phyloP scores from a whole-genome alignment of 2,888 invertebrate genomes.

The Drepana falcataria region DNA sequence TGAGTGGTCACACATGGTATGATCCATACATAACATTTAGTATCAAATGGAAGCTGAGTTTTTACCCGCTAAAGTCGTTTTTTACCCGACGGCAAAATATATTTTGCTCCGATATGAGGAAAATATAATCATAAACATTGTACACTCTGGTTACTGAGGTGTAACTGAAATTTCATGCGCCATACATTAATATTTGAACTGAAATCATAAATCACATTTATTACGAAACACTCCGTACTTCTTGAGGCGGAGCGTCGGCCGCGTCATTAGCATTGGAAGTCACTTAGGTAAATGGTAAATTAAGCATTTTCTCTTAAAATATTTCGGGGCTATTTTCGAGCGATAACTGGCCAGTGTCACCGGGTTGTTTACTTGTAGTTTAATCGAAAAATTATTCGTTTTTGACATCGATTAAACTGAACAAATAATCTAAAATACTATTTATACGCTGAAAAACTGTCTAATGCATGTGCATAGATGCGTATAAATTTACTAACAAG shows the following conservation, averaged over 20 bases:
- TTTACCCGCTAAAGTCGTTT: background rate
- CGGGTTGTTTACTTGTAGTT: too few species aligned
- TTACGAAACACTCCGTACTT: conserved; percentile 5
- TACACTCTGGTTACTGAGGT: background rate
- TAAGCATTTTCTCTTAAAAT: conserved; percentile 32
- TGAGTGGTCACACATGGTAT: too few species aligned
- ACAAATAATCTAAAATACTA: too few species aligned
- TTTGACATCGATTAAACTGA: too few species aligned
- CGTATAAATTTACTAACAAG: too few species aligned
- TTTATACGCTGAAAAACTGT: too few species aligned
- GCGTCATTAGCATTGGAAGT: conserved; percentile 34
- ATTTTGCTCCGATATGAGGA: background rate
- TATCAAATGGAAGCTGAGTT: too few species aligned
- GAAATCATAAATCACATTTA: conserved; percentile 9
- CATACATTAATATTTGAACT: background rate
- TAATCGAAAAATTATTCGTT: too few species aligned
- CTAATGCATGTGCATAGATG: too few species aligned
- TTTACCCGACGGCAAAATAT: too few species aligned
- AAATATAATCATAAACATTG: background rate
- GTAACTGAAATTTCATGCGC: background rate
- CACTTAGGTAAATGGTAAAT: conserved; percentile 35
- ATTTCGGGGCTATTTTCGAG: conserved; percentile 9
- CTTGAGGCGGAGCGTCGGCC: conserved; percentile 19
- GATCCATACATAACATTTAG: too few species aligned
- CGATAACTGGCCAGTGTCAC: too few species aligned